Conservation (phyloP, 2,888 invertebrate species). For the Rotaria macrura region DNA sequence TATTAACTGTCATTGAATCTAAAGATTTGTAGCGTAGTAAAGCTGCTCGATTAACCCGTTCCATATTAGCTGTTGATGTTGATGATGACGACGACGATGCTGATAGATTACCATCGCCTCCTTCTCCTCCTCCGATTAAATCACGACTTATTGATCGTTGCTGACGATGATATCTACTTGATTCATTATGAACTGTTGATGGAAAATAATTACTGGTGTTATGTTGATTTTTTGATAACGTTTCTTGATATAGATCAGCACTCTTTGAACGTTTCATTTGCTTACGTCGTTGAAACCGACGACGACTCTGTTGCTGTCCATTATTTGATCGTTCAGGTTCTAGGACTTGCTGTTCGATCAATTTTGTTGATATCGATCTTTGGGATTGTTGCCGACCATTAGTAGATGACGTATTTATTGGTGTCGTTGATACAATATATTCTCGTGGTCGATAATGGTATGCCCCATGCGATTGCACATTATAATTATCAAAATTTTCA, state of each 20-base stretch:
- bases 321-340: background rate
- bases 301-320: background rate
- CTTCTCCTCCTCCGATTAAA: background rate
- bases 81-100: background rate
- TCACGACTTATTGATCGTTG: background rate
- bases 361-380: background rate
- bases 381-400: background rate
- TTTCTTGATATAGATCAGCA: background rate
- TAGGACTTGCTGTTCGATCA: background rate
- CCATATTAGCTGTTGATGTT: background rate
- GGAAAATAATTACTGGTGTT: background rate
- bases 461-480: background rate
- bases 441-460: slow-evolving; percentile 8
- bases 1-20: background rate
- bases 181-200: background rate
- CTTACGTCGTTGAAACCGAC: slow-evolving; percentile 18
- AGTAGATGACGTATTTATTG: background rate
- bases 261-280: slow-evolving; percentile 19
- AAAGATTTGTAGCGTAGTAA: slow-evolving; percentile 4
- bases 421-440: background rate
- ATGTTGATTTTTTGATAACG: background rate
- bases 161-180: background rate
- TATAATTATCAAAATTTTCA: background rate
- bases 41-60: background rate
- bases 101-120: background rate